Conservation (phyloP, 2,113 vertebrate genomes). For the Callaeas wilsoni region DNA sequence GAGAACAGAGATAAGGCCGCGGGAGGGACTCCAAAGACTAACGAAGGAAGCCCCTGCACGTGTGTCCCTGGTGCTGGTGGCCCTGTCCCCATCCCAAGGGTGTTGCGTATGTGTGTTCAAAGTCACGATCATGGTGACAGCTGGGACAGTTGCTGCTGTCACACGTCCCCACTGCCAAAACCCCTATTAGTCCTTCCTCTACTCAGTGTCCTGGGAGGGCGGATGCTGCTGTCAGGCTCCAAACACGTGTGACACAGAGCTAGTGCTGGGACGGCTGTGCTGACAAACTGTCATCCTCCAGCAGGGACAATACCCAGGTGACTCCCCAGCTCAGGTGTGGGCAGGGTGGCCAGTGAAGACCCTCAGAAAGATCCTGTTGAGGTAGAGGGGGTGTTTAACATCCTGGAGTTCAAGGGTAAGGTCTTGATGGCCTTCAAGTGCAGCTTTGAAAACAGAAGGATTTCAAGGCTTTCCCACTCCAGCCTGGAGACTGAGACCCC, state of each 20-base stretch:
- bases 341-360: background rate
- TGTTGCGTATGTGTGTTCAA: fast-evolving
- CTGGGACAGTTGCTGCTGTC: background rate
- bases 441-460: background rate
- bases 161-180: background rate
- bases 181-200: background rate
- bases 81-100: background rate
- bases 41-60: background rate
- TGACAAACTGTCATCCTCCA: background rate
- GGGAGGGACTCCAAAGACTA: background rate
- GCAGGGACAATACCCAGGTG: background rate
- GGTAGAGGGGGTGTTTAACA: fast-evolving
- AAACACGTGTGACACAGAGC: background rate
- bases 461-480: background rate
- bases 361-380: background rate
- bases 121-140: background rate
- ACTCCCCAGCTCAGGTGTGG: background rate
- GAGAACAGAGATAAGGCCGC: background rate
- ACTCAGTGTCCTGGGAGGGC: background rate
- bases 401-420: background rate
- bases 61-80: background rate
- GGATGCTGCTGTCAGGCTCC: constrained; percentile 1
- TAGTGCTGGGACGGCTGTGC: background rate
- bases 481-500: background rate
- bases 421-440: background rate